Base-by-base conservation (phyloP, 2,797 vertebrate genomes). In the Lutjanus campechanus region DNA sequence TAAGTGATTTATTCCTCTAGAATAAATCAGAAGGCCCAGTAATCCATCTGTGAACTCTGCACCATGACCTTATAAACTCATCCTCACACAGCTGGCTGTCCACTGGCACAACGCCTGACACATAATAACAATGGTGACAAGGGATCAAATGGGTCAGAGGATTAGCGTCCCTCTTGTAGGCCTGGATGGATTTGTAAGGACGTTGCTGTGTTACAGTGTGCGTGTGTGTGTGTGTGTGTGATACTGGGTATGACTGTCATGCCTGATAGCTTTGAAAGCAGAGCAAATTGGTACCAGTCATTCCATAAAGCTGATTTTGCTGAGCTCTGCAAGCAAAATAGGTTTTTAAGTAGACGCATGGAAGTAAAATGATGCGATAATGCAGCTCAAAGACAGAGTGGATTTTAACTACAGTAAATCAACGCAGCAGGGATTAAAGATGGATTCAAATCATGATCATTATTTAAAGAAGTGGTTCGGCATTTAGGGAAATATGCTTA, bases 141-240 rank as follows among this genome's bases (percentile, higher is more conserved):
- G 73, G 59, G 85, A 92, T 89, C 89, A 87, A 83, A 91, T 84
- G 79, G 86, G 92, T 88, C 89, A 89, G 22, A 65, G 88, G 90
- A 89, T 92, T 91, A 91, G 77, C 71, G 44, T 83, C 84, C 60
- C 75, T 87, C 82, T 83, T 79, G 22, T 70, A 76, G 82, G 85
- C 77, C 56, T 65, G 73, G 62, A 7, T 4, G 59, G 86, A 88
- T 90, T 89, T 84, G 40, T 72, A 69, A 11, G 2, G 74, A 69
- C 76, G 19, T 62, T 1, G 2, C 47, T 29, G 29, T 13, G 40
- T 65, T 71, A 22, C 20, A 61, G 50, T 69, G 66, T 55, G 49
- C 71, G 69, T 61, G 11, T 44, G 43, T 50, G 61, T 60, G 19
- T 20, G 41, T 69, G 62, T 65, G 17, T 41, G 40, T 68, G 66